A percentile compares a stretch with the other conserved stretches of the same genome.
Conservation (phyloP, 2,888 invertebrate species). For the Acanthacorydalis orientalis region DNA sequence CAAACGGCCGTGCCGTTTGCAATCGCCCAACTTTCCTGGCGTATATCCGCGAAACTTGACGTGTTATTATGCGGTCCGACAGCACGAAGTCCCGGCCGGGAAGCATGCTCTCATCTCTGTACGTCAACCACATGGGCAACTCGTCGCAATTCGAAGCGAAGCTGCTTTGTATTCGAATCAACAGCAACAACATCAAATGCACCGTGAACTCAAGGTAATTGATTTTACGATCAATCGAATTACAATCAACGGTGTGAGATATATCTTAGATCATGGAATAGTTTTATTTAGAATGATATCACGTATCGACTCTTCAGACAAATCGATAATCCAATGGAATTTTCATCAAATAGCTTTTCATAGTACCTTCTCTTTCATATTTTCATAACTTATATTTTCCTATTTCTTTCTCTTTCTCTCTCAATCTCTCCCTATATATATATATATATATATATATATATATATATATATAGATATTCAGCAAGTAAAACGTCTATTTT, state of each 20-base stretch:
- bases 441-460: too few relatives aligned
- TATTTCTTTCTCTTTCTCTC: too few relatives aligned
- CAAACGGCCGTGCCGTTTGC: conserved; percentile 73
- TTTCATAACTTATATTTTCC: too few relatives aligned
- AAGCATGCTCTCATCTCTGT: conserved; percentile 80
- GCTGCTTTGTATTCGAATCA: conserved; percentile 43
- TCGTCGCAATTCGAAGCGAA: conserved; percentile 69
- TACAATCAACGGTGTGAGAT: too few relatives aligned
- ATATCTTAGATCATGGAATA: conserved; percentile 22
- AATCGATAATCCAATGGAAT: neutral
- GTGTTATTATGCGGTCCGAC: conserved; percentile 81
- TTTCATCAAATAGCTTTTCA: too few relatives aligned
- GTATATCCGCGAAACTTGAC: conserved; percentile 87
- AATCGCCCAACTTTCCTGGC: conserved; percentile 85
- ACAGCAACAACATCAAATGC: conserved; percentile 29
- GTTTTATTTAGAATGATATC: neutral
- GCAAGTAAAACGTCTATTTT: too few relatives aligned
- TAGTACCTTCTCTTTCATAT: too few relatives aligned
- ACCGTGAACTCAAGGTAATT: conserved; percentile 1
- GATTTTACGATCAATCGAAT: conserved; percentile 10
- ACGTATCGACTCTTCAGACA: neutral
- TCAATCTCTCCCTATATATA: too few relatives aligned
- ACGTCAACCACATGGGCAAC: conserved; percentile 67
- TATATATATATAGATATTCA: too few relatives aligned
- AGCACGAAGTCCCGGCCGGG: conserved; percentile 69